Percentiles rank a stretch among this genome's conserved stretches.
Conservation (phyloP, 2,888 invertebrate genomes). For the Hoplodrina ambigua region DNA sequence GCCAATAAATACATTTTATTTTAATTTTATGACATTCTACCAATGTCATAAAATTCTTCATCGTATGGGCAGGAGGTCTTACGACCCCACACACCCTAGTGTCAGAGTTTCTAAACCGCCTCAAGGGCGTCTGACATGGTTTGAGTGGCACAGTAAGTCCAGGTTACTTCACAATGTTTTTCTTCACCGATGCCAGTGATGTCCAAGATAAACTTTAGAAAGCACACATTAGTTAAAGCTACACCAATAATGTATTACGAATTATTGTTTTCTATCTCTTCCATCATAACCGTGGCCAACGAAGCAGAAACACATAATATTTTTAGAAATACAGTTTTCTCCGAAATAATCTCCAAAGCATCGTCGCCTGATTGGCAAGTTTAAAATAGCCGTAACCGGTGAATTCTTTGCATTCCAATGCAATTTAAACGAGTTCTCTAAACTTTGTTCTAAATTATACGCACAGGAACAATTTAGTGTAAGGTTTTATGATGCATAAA, state of each 20-base stretch:
- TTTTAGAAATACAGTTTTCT: slow-evolving; percentile 38
- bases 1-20: too few species aligned
- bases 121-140: too few species aligned
- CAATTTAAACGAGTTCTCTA: slow-evolving; percentile 18
- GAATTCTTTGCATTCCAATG: slow-evolving; percentile 41
- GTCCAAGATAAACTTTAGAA: too few species aligned
- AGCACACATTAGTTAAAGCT: too few species aligned
- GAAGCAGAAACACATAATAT: slow-evolving; percentile 16
- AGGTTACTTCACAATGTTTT: too few species aligned
- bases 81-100: too few species aligned
- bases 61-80: too few species aligned
- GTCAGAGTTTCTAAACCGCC: too few species aligned
- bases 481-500: slow-evolving; percentile 40
- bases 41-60: too few species aligned
- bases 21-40: too few species aligned
- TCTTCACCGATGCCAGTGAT: too few species aligned
- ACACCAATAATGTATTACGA: background rate
- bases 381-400: slow-evolving; percentile 38
- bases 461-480: slow-evolving; percentile 16
- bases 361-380: slow-evolving; percentile 28
- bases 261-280: background rate
- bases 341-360: slow-evolving; percentile 30
- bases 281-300: background rate
- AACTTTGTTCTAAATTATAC: slow-evolving; percentile 28
- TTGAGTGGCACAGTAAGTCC: too few species aligned